phyloP scores from a whole-genome alignment of 2,797 vertebrate species.

The Tinamus major region DNA sequence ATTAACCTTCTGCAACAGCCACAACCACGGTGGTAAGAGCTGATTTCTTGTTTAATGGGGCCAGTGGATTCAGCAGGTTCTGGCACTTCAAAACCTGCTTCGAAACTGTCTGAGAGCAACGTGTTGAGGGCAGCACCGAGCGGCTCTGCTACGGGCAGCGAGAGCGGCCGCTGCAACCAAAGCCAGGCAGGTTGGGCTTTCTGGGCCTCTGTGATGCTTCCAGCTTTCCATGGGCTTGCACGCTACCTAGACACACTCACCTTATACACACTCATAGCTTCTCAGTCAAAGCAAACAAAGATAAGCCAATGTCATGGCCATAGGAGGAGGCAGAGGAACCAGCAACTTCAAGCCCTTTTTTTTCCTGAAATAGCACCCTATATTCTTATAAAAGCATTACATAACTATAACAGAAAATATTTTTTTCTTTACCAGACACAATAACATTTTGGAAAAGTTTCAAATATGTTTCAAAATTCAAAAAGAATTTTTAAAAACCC shows the following conservation, averaged over 20 bases:
- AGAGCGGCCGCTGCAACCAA: not conserved
- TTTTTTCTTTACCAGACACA: not conserved
- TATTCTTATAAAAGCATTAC: fast-evolving
- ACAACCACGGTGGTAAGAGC: conserved; percentile 11
- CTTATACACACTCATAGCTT: not conserved
- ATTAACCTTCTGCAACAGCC: not conserved
- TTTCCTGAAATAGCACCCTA: not conserved
- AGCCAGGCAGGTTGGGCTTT: fast-evolving
- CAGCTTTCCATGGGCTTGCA: fast-evolving
- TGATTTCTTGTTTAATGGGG: not conserved
- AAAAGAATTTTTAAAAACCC: not conserved
- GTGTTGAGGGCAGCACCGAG: fast-evolving
- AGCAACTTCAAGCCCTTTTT: not conserved
- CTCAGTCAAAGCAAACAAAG: fast-evolving
- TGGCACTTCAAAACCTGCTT: not conserved
- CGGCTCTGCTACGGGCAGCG: not conserved
- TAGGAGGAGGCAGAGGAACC: not conserved
- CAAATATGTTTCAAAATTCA: not conserved
- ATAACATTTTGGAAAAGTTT: not conserved
- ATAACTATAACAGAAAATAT: not conserved
- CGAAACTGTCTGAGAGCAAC: not conserved
- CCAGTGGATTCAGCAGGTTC: not conserved
- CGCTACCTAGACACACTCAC: not conserved
- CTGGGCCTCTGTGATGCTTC: fast-evolving
- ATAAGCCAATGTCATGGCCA: not conserved